Evolutionary conservation across 1,140 invertebrate genomes (phyloP).

Genomic region (Brachionus plicatilis): DNA sequence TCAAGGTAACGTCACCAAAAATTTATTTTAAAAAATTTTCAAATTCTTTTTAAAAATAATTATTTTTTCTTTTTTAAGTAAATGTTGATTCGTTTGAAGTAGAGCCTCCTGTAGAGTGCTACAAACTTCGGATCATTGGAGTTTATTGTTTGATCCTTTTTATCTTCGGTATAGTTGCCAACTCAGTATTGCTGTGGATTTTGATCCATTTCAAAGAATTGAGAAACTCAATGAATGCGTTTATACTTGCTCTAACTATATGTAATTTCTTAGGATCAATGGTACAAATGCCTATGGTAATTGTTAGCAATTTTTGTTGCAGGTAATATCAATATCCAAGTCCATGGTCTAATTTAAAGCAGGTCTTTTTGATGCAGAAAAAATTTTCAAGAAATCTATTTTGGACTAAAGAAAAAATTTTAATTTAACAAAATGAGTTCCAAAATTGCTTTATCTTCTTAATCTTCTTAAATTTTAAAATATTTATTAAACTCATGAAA

Average conservation of each 20-base stretch:
- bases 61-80: not conserved
- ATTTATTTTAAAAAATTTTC: too few relatives aligned
- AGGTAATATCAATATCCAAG: not conserved
- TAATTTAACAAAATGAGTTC: too few relatives aligned
- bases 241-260: not conserved
- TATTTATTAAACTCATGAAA: too few relatives aligned
- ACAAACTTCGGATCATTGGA: not conserved
- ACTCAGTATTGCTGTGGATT: not conserved
- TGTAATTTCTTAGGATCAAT: conserved; percentile 4
- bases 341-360: not conserved
- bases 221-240: not conserved
- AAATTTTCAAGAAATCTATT: not conserved
- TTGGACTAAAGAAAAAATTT: too few relatives aligned
- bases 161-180: not conserved
- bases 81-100: not conserved
- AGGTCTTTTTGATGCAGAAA: not conserved
- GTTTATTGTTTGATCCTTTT: not conserved
- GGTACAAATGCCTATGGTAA: not conserved
- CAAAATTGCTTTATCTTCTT: too few relatives aligned
- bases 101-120: not conserved
- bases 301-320: not conserved
- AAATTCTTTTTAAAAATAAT: too few relatives aligned
- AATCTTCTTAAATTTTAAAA: too few relatives aligned
- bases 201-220: not conserved
- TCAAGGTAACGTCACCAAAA: too few relatives aligned